Base-by-base conservation (phyloP, 2,113 vertebrate species). In the Centropristis striata region DNA sequence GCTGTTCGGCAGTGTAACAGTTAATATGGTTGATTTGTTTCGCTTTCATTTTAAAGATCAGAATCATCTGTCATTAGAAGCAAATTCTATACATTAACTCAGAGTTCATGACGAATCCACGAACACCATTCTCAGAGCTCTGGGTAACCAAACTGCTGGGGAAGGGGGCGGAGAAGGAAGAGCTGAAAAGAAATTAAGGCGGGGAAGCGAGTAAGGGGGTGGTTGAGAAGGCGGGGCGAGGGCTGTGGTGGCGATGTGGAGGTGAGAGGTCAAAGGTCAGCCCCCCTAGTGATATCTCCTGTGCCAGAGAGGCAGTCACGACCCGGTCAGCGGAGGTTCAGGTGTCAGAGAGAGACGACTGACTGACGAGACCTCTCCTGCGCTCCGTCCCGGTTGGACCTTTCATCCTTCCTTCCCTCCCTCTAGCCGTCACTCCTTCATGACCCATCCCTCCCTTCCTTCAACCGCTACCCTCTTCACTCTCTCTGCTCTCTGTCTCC, bases 281-380 rank as follows among this genome's bases (percentile, higher is more conserved):
- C 75, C 75, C 79, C 82, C 91, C 86, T 63, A 82, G 69, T 81
- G 87, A 87, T 90, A 88, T 90, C 85, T 88, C 81, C 87, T 70
- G 85, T 60, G 81, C 90, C 82, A 76, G 78, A 84, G 90, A 92
- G 90, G 85, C 86, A 92, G 91, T 90, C 90, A 83, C 78, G 90
- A 92, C 92, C 93, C 88, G 92, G 93, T 94, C 93, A 94, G 82
- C 68, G 63, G 87, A 94, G 92, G 91, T 91, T 93, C 92, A 94
- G 90, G 91, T 92, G 93, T 91, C 92, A 92, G 85, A 67, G 81
- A 73, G 81, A 84, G 88, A 93, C 79, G 70, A 71, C 84, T 91
- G 93, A 90, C 66, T 93, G 93, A 94, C 91, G 77, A 85, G 86
- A 75, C 87, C 60, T 83, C 90, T 84, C 82, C 81, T 85, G 39